Evolutionary conservation across 2,888 invertebrate genomes (phyloP).

Genomic region (Hirtodrosophila histrioides): DNA sequence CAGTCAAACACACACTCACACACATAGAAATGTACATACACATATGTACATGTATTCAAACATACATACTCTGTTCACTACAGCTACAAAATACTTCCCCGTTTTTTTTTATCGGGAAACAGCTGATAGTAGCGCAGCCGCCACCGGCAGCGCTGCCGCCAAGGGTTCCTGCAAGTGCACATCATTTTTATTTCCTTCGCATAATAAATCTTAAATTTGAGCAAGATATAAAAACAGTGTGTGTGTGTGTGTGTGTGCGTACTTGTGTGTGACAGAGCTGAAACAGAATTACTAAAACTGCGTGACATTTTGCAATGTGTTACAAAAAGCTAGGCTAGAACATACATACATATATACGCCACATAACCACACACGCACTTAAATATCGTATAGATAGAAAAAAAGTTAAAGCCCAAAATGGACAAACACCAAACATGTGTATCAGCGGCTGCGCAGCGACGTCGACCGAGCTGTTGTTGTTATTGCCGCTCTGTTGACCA

Average conservation of each 20-base stretch:
- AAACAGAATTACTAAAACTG: slow-evolving; percentile 42
- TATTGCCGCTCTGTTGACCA: slow-evolving; percentile 58
- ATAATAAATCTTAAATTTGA: slow-evolving; percentile 28
- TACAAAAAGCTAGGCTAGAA: slow-evolving; percentile 35
- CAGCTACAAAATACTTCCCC: slow-evolving; percentile 44
- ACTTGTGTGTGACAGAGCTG: slow-evolving; percentile 15
- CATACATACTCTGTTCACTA: slow-evolving; percentile 30
- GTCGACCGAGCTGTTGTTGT: slow-evolving; percentile 50
- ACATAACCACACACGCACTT: slow-evolving; percentile 12
- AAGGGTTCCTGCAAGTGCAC: slow-evolving; percentile 17
- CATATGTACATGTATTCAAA: no score
- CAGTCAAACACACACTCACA: slow-evolving; percentile 53
- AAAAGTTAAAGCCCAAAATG: slow-evolving; percentile 61
- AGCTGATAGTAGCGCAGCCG: slow-evolving; percentile 46
- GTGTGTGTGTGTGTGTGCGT: slow-evolving; percentile 10
- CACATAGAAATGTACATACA: slow-evolving; percentile 4
- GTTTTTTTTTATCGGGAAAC: slow-evolving; percentile 35
- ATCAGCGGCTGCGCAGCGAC: slow-evolving; percentile 53
- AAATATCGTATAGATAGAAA: slow-evolving; percentile 35
- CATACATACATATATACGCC: slow-evolving; percentile 4
- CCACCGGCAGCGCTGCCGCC: slow-evolving; percentile 17
- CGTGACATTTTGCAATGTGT: slow-evolving; percentile 70
- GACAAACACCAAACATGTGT: slow-evolving; percentile 75
- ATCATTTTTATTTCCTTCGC: slow-evolving; percentile 15
- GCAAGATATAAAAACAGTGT: slow-evolving; percentile 8